A percentile compares a stretch with the other conserved stretches of the same genome.
Conservation (phyloP, 2,888 invertebrate genomes). For the Acronicta aceris region DNA sequence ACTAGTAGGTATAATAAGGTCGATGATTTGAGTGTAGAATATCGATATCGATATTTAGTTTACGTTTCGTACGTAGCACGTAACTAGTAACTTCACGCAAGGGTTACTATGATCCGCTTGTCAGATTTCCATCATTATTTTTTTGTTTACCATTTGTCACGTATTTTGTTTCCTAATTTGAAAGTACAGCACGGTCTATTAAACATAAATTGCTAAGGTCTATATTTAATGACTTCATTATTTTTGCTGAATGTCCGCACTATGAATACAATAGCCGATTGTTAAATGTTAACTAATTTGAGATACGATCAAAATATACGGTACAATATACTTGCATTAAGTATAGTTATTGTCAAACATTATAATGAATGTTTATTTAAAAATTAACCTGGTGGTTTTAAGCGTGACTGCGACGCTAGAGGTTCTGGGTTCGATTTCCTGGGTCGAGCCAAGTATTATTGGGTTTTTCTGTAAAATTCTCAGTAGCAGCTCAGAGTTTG, state of each 20-base stretch:
- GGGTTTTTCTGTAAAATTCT: no score
- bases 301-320: conserved; percentile 26
- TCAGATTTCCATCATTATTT: conserved; percentile 23
- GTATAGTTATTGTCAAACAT: no score
- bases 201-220: conserved; percentile 33
- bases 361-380: no score
- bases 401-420: no score
- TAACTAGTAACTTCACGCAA: conserved; percentile 39
- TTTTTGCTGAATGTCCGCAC: conserved; percentile 1
- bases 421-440: no score
- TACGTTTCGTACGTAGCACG: conserved; percentile 15
- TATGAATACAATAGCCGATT: conserved; percentile 1
- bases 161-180: conserved; percentile 52
- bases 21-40: conserved; percentile 19
- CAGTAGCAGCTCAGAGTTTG: no score
- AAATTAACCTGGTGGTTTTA: no score
- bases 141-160: conserved; percentile 38
- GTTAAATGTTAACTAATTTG: conserved; percentile 10
- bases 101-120: conserved; percentile 51
- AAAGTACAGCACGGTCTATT: conserved; percentile 52
- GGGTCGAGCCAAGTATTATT: no score
- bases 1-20: no score
- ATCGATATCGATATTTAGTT: conserved; percentile 48
- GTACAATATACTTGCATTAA: conserved; percentile 4
- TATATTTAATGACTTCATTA: conserved; percentile 14